These are phyloP conservation scores for Lophura nycthemera DNA, from an alignment of 2,113 vertebrate species.

Conservation along the genomic window DNA sequence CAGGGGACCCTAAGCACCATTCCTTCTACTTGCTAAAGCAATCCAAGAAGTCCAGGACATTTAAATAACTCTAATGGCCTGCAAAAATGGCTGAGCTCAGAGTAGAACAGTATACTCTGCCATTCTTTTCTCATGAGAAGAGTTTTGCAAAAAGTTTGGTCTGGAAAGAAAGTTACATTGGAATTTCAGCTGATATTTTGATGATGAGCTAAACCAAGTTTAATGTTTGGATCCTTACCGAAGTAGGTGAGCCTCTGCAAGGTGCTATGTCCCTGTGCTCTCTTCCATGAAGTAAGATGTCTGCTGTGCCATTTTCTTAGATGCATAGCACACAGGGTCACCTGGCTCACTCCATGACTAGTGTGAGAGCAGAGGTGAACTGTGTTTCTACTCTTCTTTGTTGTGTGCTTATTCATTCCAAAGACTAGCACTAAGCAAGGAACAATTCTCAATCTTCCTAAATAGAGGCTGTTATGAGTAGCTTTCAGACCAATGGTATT, in stretches of 20 bases:
- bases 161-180: neutral
- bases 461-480: neutral
- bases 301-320: neutral
- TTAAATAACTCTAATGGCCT: neutral
- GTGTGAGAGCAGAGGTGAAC: neutral
- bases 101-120: neutral
- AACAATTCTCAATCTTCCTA: neutral
- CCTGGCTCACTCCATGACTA: neutral
- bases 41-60: neutral
- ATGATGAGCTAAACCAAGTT: neutral
- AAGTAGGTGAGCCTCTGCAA: neutral
- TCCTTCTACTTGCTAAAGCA: neutral
- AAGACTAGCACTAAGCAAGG: neutral
- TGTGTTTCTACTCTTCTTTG: neutral
- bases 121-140: neutral
- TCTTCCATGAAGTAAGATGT: neutral
- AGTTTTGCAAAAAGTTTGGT: neutral
- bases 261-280: neutral
- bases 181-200: neutral
- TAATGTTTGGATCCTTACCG: neutral
- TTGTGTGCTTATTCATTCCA: neutral
- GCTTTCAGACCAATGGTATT: neutral
- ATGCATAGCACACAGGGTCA: neutral
- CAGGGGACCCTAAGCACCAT: neutral
- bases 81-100: neutral